These are phyloP conservation scores for Drosophila mayaguana DNA, from an alignment of 2,888 invertebrate genomes.

Conservation along the genomic window DNA sequence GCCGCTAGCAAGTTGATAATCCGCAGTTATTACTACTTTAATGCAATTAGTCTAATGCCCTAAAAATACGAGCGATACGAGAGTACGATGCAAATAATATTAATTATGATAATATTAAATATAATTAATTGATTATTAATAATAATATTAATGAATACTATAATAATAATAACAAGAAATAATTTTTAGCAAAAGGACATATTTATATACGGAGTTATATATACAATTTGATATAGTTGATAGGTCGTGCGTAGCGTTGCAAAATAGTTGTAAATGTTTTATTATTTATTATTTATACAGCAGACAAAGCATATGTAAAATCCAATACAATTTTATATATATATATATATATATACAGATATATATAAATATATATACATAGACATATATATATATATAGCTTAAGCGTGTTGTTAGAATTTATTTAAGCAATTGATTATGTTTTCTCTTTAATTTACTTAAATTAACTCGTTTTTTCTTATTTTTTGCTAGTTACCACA, in stretches of 20 bases:
- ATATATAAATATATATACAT: conserved; percentile 25
- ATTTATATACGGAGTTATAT: conserved; percentile 74
- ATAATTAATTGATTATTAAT: conserved; percentile 50
- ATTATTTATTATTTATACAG: conserved; percentile 81
- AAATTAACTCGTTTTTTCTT: conserved; percentile 1
- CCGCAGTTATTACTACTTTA: conserved; percentile 78
- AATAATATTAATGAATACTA: conserved; percentile 10
- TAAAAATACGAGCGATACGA: conserved; percentile 30
- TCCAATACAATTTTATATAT: conserved; percentile 33
- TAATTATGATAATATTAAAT: conserved; percentile 44
- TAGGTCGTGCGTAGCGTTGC: conserved; percentile 76
- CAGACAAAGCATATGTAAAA: conserved; percentile 56
- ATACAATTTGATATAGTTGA: conserved; percentile 78
- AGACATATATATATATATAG: conserved; percentile 42
- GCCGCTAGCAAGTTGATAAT: conserved; percentile 70
- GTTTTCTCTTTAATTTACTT: conserved; percentile 14
- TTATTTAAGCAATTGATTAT: conserved; percentile 63
- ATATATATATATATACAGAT: conserved; percentile 24
- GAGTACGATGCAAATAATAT: conserved; percentile 57
- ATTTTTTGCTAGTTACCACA: conserved; percentile 47
- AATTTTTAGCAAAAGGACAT: conserved; percentile 77
- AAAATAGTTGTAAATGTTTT: conserved; percentile 75
- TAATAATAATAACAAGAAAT: conserved; percentile 32
- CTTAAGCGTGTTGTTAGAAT: conserved; percentile 72
- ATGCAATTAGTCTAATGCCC: conserved; percentile 71